Evolutionary conservation across 1,140 invertebrate species (phyloP), one percentile per base, ranked within the genome.

Genomic region (Orchestia grillus): DNA sequence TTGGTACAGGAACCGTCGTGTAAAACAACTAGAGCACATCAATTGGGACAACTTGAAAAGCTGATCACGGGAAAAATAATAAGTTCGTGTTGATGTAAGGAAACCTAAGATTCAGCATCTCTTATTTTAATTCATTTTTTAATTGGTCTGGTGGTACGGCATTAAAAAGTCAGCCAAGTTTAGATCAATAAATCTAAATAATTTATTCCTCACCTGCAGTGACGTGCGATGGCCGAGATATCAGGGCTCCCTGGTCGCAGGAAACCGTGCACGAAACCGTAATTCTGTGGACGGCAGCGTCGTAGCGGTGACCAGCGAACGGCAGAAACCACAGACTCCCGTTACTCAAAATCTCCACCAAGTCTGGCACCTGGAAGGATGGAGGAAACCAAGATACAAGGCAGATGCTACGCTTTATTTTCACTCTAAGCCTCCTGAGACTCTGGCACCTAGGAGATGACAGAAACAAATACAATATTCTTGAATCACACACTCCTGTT

Each of bases 241-340:
- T 44, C 8, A 94, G 92, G 11, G 92, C 92, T n/a, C 92, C 92
- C 43, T 44, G 92, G 19, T 94, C 92, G 44, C 92, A 47, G 40
- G 92, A 40, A 40, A 94, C 92, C 41, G 44, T 94, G 44, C 92
- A 94, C 16, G 92, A 94, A 44, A 94, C 44, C 43, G 44, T 94
- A 4, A 40, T 44, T 44, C 92, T 44, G 92, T 94, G 92, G 11
- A 94, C 43, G 92, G 43, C 44, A 44, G 92, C 92, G 44, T 94
- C 92, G 44, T 45, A 94, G 40, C 92, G 92, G 44, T 94, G 92
- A n/a, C 43, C 92, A 44, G 92, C 36, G 44, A 94, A 94, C 92
- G 92, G 92, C 44, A 94, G 92, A 19, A 94, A 94, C 43, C 43
- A 94, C 36, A 94, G 92, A 47, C 92, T 94, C 36, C 92, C 92